Conservation (phyloP, 2,797 vertebrate genomes). For the Phrynocephalus vlangalii region DNA sequence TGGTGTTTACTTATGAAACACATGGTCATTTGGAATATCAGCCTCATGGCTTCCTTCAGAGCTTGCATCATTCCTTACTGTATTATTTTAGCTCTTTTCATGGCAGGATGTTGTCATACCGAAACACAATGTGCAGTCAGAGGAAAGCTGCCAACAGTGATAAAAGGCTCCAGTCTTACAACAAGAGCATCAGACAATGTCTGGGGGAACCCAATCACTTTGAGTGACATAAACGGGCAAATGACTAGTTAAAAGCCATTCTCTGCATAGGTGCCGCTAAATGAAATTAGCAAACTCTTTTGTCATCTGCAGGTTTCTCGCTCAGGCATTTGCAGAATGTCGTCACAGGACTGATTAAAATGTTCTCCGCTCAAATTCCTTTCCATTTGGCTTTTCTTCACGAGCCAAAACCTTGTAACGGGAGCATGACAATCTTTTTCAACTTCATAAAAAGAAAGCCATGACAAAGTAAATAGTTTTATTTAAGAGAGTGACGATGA, state of each 20-base stretch:
- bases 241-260: constrained; percentile 46
- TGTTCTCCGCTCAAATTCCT: constrained; percentile 38
- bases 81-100: constrained; percentile 54
- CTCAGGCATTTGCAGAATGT: constrained; percentile 40
- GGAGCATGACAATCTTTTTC: neutral
- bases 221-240: constrained; percentile 33
- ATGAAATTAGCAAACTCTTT: constrained; percentile 13
- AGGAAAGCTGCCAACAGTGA: constrained; percentile 36
- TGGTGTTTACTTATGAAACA: constrained; percentile 31
- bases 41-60: constrained; percentile 42
- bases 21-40: constrained; percentile 50
- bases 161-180: constrained; percentile 41
- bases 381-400: constrained; percentile 30
- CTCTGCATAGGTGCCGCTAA: constrained; percentile 6
- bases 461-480: neutral
- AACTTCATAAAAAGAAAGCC: neutral
- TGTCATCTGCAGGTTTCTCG: constrained; percentile 38
- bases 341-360: constrained; percentile 36
- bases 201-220: neutral
- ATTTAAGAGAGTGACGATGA: neutral
- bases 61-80: constrained; percentile 27
- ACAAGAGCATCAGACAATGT: constrained; percentile 45
- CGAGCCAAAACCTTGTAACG: constrained; percentile 25
- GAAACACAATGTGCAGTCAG: constrained; percentile 42
- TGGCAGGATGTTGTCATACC: constrained; percentile 37